phyloP scores from a whole-genome alignment of 2,888 invertebrate genomes.

The Pasiphila rectangulata region DNA sequence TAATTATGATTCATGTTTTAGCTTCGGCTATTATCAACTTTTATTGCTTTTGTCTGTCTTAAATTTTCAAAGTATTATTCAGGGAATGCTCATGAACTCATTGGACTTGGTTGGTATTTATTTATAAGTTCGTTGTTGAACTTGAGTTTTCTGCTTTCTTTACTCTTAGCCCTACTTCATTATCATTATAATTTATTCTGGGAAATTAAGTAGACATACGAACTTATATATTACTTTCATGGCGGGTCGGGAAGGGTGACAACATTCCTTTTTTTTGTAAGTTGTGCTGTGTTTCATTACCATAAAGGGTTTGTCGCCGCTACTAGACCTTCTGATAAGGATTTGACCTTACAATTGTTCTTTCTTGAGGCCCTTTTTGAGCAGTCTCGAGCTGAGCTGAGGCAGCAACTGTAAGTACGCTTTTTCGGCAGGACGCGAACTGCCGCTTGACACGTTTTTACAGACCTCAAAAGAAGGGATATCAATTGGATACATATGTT shows the following conservation, averaged over 20 bases:
- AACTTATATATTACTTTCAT: background rate
- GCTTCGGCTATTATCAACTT: background rate
- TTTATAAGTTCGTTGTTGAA: too few species aligned
- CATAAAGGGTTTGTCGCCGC: background rate
- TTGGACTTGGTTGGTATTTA: too few species aligned
- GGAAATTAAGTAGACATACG: background rate
- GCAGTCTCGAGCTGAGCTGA: too few species aligned
- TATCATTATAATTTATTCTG: background rate
- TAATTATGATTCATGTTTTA: slow-evolving; percentile 1
- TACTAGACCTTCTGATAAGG: background rate
- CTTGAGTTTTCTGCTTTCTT: background rate
- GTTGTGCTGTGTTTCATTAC: background rate
- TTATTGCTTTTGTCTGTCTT: background rate
- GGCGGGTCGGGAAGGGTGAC: background rate
- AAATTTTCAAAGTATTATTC: background rate
- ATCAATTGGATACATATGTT: too few species aligned
- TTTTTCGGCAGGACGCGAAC: too few species aligned
- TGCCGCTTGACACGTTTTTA: too few species aligned
- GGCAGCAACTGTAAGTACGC: too few species aligned
- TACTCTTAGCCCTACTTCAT: background rate
- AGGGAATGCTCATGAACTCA: too few species aligned
- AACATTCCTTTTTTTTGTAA: background rate
- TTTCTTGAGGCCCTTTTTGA: background rate
- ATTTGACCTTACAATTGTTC: background rate
- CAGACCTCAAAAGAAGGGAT: too few species aligned